Base-by-base conservation (phyloP, 1,140 invertebrate genomes). In the Ladona fulva region DNA sequence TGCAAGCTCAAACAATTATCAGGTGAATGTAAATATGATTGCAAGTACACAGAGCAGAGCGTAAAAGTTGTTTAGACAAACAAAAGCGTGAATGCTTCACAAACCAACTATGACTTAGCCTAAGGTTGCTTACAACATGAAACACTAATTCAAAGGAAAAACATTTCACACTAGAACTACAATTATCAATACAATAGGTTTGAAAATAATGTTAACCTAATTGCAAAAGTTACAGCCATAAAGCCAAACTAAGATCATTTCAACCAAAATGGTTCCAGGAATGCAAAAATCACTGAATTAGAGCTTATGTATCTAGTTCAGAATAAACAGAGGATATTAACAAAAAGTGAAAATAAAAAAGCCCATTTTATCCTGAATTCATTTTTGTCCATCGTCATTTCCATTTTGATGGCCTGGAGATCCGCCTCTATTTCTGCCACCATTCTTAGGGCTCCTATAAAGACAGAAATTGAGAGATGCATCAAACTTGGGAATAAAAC, bases 211-310 rank as follows among this genome's bases (percentile, higher is more conserved):
- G 8, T 1, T 8, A 37, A 37, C 29, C 8, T 37, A 37, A 37
- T 37, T 5, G 29, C 29, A 37, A 8, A 37, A 37, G 29, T 37
- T 37, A 37, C 29, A 37, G 29, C 29, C 29, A 37, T 37, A 37
- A 37, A 37, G 29, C 29, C 29, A 37, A 37, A 66, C 52, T 66
- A 66, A 66, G 52, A 66, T 19, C 52, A 19, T 19, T 1, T 66
- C 14, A 66, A 66, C 14, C 52, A 16, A 66, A 66, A 19, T 12
- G 52, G 52, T 66, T 66, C n/a, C 52, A 66, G 52, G 52, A 66
- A 66, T 66, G 52, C 52, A 66, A 66, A 66, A 66, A 66, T 66
- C 52, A 66, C 52, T 22, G n/a, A 66, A 66, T 66, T 66, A 66
- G 16, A 66, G 1, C n/a, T 66, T 66, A 22, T 6, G 16, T 22